Evolutionary conservation across 2,888 invertebrate genomes (phyloP), one percentile per base, ranked within the genome.

Genomic region (Sipha maydis): DNA sequence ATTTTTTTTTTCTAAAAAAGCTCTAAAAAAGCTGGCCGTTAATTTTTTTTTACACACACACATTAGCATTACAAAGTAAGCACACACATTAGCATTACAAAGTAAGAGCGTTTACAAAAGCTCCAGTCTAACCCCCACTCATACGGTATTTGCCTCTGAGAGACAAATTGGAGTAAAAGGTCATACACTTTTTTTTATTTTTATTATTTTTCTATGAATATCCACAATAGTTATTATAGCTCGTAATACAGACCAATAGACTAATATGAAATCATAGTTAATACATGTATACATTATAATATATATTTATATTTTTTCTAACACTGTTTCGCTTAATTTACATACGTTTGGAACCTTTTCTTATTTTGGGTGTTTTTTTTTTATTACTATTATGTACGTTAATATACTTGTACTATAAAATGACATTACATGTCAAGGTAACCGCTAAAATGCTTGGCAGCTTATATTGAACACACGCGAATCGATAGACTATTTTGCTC

Each of bases 141-240:
- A 9, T 54, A 83, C 48, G n/a, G 75, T 56, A 77, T 67, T 85
- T 41, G 48, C 48, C 48, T 79, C 38, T 21, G 78, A 85, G 61
- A 38, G 78, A 71, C 56, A 69, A 85, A 69, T 85, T 86, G 73
- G 86, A 86, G 86, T 86, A 86, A 86, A 86, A 86, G 86, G 86
- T 86, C 86, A 86, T 86, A 28, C 21, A 34, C 25, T 28, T 28
- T 75, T 28, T 75, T 77, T 75, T 75, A 48, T 34, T 38, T 41
- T 75, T 84, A 76, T 67, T 61, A 41, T 76, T 38, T 67, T 9
- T 67, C 41, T 54, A 71, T 71, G n/a, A 85, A 85, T 85, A 79
- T 79, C 71, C 85, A 69, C 77, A 48, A 78, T 48, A 85, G 77
- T 78, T 85, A 41, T 41, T 48, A 69, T 31, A 25, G 67, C 14